Evolutionary conservation across 2,113 vertebrate species (phyloP), one percentile per base, ranked within the genome.

Genomic region (Spilogale gracilis): DNA sequence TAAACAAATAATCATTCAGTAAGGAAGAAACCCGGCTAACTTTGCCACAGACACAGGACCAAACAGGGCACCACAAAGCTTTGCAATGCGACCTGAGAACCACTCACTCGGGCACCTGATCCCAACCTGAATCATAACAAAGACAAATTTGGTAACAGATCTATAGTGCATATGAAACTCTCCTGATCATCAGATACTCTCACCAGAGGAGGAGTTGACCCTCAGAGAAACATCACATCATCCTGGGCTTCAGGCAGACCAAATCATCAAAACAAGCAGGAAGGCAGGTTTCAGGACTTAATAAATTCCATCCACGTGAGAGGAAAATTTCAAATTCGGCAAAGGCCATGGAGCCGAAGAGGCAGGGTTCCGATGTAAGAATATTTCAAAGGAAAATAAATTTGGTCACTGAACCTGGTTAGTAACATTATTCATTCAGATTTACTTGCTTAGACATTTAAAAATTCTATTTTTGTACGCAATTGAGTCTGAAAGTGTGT

Each of bases 251-350:
- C 23, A n/a, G 60, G 30, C 9, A 89, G 69, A 87, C 45, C 50
- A 90, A 76, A 63, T 90, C 79, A 81, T 92, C 52, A 92, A 80
- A 21, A 43, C 14, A 60, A 83, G 45, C 61, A 58, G 5, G 81
- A 92, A 88, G n/a, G 48, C 6, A 17, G 65, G 38, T 50, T 79
- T 92, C 67, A 38, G 52, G n/a, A 76, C 43, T 63, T 71, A 89
- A 74, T 63, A 95, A 94, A 93, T 79, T 65, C 18, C 52, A 81
- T 18, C 54, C 20, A 48, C 45, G 17, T 27, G 30, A 56, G 60
- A 95, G 38, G 48, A 89, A 86, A 95, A 67, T n/a, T 25, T 92
- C 79, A 60, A 90, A 87, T 73, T 82, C 65, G 54, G 25, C 38
- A n/a, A 90, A 48, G 25, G 73, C 48, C 61, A n/a, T 56, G 52